phyloP scores from a whole-genome alignment of 2,888 invertebrate species.

The Rugalucina vietnamica region DNA sequence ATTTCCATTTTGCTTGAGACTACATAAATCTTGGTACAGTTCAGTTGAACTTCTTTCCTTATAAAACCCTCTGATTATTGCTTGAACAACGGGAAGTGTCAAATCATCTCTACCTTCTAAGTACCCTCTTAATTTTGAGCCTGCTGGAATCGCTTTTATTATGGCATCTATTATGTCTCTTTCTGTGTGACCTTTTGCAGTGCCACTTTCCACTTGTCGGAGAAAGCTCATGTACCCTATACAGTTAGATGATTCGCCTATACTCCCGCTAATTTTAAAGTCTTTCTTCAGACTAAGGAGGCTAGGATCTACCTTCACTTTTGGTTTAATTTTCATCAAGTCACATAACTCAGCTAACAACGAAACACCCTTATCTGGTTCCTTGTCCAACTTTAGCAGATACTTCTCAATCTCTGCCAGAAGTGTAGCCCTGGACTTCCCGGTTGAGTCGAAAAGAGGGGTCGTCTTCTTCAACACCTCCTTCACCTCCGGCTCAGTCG shows the following conservation, averaged over 20 bases:
- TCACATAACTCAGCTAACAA: background rate
- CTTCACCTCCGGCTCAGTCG: background rate
- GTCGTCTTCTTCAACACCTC: background rate
- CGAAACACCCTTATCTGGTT: no score
- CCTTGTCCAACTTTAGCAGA: background rate
- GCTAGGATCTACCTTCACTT: background rate
- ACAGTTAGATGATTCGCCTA: background rate
- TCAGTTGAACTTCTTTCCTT: conserved; percentile 29
- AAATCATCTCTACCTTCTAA: conserved; percentile 30
- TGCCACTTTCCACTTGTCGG: conserved; percentile 23
- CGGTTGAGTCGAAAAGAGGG: background rate
- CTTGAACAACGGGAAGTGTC: background rate
- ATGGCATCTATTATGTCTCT: conserved; percentile 28
- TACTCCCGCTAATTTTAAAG: background rate
- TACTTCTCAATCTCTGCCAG: background rate
- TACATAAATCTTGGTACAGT: conserved; percentile 28
- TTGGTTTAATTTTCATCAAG: background rate
- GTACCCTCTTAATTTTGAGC: conserved; percentile 28
- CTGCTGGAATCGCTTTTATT: conserved; percentile 20
- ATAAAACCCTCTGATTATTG: conserved; percentile 24
- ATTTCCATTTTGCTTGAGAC: background rate
- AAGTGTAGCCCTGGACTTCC: background rate
- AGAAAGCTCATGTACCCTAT: background rate
- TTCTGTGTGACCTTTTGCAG: background rate
- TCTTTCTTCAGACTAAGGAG: background rate